Evolutionary conservation across 2,113 vertebrate species (phyloP).

Genomic region (Tor tambroides): DNA sequence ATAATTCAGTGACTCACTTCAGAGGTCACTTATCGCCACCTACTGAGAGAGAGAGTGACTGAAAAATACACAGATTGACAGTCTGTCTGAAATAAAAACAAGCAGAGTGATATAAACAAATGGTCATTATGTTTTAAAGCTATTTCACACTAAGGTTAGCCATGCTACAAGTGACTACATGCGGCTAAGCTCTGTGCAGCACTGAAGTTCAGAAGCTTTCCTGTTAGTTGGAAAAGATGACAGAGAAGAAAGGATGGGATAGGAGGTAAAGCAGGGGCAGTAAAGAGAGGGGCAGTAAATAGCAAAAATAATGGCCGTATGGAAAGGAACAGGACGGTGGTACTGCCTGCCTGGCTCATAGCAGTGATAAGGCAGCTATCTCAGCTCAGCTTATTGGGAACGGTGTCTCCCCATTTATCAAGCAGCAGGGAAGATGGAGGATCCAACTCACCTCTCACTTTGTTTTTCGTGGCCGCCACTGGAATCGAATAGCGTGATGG

Average conservation of each 20-base stretch:
- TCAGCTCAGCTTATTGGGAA: conserved; percentile 57
- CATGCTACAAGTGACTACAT: conserved; percentile 12
- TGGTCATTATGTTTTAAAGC: background rate
- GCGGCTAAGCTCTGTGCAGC: background rate
- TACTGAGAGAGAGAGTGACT: conserved; percentile 2
- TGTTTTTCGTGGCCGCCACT: conserved; percentile 81
- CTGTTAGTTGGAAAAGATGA: conserved; percentile 6
- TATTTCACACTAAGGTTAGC: background rate
- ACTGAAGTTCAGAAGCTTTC: conserved; percentile 5
- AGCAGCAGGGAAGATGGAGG: conserved; percentile 52
- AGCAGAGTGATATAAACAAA: background rate
- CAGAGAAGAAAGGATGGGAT: conserved; percentile 18
- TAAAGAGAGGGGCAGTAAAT: conserved; percentile 55
- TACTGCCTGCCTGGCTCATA: conserved; percentile 51
- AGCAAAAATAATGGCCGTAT: conserved; percentile 31
- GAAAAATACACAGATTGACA: background rate
- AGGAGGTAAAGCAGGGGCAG: conserved; percentile 29
- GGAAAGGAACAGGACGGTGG: conserved; percentile 17
- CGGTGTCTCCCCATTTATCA: conserved; percentile 59
- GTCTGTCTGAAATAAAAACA: background rate
- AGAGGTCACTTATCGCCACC: background rate
- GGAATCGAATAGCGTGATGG: conserved; percentile 61
- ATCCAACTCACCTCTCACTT: conserved; percentile 79
- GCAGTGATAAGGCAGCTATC: conserved; percentile 53
- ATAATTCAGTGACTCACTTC: conserved; percentile 1